Base-by-base conservation (phyloP, 2,113 vertebrate genomes). In the Rhadina sibilatrix region DNA sequence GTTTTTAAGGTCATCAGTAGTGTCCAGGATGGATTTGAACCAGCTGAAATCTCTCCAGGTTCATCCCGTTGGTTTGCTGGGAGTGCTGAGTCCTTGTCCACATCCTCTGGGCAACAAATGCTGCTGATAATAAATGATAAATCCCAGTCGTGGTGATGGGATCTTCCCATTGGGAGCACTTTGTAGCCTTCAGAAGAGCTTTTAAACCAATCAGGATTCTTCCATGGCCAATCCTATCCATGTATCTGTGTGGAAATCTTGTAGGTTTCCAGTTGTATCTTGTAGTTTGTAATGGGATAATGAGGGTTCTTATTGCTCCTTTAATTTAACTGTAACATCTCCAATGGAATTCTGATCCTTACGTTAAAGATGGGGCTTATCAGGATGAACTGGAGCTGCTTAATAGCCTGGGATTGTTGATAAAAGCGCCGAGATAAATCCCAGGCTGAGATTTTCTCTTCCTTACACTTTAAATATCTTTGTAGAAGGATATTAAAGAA, bases 251-350 rank as follows among this genome's bases (percentile, higher is more conserved):
- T 2, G 27, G 82, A 92, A 87, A 94, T 94, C 91, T 89, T 54
- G 63, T 54, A 47, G 53, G 19, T 89, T 95, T 94, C 83, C 83
- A 64, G 80, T 89, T 85, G 52, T 54, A 13, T 85, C 93, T 95
- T 10, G 4, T 65, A 18, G 25, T 38, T 79, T 25, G 42, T 94
- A 95, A 93, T 76, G 65, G 85, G 56, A 40, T 95, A 95, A 97
- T 85, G 94, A 93, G 77, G 56, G 83, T 72, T 92, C 89, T 96
- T 90, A 93, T 91, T 93, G 80, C 88, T 78, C 37, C 80, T 81
- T 82, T 83, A 80, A 95, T 96, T 95, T 92, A 94, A 80, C 74
- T 47, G 74, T 54, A 42, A 49, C 61, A 52, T 95, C 80, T 96
- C 64, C 93, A 79, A 5, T 8, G 1, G 47, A 70, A 46, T 78